A percentile compares a stretch with the other conserved stretches of the same genome.
Evolutionary conservation across 2,113 vertebrate genomes (phyloP).

Genomic region (Theristicus caerulescens): DNA sequence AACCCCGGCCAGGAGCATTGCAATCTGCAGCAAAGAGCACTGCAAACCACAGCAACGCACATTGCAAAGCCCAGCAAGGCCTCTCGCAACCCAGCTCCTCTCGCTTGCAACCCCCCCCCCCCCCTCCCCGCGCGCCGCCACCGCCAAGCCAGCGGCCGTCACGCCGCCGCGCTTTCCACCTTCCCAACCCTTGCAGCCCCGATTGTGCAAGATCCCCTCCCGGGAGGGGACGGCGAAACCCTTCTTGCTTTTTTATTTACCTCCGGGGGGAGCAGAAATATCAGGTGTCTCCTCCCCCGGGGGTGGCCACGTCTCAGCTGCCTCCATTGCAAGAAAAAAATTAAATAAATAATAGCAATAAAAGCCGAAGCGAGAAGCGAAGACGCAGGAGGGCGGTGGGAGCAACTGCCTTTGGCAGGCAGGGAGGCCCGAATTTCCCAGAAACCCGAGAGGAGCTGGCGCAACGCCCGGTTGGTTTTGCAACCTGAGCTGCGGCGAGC

Average conservation of each 20-base stretch:
- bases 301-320: background rate
- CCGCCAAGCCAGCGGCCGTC: background rate
- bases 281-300: background rate
- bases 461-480: background rate
- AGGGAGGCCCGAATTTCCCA: background rate
- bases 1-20: too few relatives aligned
- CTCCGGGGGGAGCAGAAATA: background rate
- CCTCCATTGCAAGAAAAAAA: background rate
- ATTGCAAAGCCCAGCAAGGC: background rate
- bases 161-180: background rate
- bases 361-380: background rate
- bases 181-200: background rate
- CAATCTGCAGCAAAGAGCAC: background rate
- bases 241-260: background rate
- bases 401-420: background rate
- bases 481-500: background rate
- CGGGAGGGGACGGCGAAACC: background rate
- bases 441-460: background rate
- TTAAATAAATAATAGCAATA: background rate
- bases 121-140: too few relatives aligned
- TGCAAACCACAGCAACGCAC: background rate
- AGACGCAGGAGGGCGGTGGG: background rate
- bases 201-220: too few relatives aligned
- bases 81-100: background rate
- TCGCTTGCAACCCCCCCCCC: too few relatives aligned